Percentiles rank a stretch among this genome's conserved stretches.
Evolutionary conservation across 2,113 vertebrate genomes (phyloP).

Genomic region (Alaudala cheleensis): DNA sequence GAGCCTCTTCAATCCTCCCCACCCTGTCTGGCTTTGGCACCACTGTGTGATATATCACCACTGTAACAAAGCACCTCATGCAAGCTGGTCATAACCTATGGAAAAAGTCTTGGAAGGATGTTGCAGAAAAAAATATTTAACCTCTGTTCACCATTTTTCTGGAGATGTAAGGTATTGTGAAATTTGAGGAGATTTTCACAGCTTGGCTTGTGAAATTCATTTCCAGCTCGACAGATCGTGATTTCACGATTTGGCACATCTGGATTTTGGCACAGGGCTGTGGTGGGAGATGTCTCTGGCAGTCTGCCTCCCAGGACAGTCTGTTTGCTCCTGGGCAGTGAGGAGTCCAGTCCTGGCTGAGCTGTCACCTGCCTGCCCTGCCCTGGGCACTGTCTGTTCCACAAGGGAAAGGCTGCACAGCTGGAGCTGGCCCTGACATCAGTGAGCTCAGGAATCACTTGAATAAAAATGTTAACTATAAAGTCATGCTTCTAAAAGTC

Average conservation of each 20-base stretch:
- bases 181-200: conserved; percentile 22
- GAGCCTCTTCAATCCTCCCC: neutral
- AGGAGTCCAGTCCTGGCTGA: neutral
- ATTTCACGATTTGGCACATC: neutral
- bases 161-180: neutral
- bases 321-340: neutral
- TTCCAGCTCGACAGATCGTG: conserved; percentile 4
- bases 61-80: neutral
- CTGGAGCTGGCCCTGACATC: neutral
- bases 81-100: neutral
- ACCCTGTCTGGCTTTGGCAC: neutral
- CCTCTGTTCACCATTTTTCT: neutral
- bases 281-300: neutral
- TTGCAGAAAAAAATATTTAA: neutral
- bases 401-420: neutral
- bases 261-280: neutral
- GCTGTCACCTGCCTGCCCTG: neutral
- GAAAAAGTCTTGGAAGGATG: neutral
- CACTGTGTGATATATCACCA: neutral
- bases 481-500: neutral
- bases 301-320: neutral
- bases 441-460: neutral
- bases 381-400: neutral
- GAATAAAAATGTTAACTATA: neutral
- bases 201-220: conserved; percentile 9